Evolutionary conservation across 2,113 vertebrate species (phyloP).

Genomic region (Aleadryas rufinucha): DNA sequence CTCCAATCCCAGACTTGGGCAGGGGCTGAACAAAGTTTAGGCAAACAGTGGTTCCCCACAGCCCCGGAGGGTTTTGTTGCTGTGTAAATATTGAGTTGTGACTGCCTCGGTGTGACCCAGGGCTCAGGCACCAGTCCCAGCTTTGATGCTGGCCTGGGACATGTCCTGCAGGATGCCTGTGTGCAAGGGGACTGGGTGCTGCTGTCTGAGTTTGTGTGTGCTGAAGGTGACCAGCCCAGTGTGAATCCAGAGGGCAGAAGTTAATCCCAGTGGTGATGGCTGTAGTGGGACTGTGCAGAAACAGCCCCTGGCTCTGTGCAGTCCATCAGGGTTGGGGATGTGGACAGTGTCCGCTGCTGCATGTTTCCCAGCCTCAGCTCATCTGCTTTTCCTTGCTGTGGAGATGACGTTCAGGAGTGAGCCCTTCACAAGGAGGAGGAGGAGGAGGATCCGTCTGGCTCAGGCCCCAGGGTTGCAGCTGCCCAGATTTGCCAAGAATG

Average conservation of each 20-base stretch:
- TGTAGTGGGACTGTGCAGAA: neutral
- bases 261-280: neutral
- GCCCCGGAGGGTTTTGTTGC: neutral
- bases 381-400: accelerated
- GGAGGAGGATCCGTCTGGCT: neutral
- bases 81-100: neutral
- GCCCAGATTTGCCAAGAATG: neutral
- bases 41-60: neutral
- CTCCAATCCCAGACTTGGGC: neutral
- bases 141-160: neutral
- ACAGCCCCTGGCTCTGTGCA: neutral
- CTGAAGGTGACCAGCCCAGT: neutral
- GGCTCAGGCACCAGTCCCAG: neutral
- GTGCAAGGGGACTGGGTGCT: neutral
- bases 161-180: neutral
- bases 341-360: neutral
- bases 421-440: neutral
- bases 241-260: neutral
- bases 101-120: neutral
- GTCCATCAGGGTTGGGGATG: neutral
- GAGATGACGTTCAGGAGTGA: neutral
- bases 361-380: neutral
- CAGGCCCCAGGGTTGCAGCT: neutral
- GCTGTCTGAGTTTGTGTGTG: accelerated
- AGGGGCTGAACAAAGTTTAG: neutral